Evolutionary conservation across 2,797 vertebrate genomes (phyloP), one percentile per base, ranked within the genome.

Genomic region (Aratinga solstitialis): DNA sequence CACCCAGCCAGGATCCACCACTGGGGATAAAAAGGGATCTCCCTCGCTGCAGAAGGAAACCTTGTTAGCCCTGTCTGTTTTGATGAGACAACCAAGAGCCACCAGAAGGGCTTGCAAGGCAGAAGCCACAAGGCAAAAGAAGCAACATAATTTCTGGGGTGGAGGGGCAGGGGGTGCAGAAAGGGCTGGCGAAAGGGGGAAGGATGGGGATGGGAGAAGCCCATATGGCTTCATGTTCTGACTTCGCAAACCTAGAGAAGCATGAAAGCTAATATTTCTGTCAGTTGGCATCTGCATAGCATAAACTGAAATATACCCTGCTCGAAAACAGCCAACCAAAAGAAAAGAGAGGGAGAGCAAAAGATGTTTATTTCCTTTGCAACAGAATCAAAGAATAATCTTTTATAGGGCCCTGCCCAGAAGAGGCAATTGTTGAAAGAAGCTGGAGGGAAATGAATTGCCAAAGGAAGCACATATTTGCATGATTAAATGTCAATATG

Each of bases 401-500:
- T 91, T 90, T 92, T 79, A 54, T 27, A 78, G 66, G 34, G 76
- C 27, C 24, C 61, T 29, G 47, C 54, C 76, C 89, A 90, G 82
- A 75, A 78, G 36, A 82, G 22, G 53, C 50, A 81, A 30, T 86
- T 69, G 85, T 56, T 81, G 83, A 77, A 88, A 76, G 51, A 86
- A 50, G 48, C 58, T 86, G 76, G 42, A 94, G 89, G 87, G 69
- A 96, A 96, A 94, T 86, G 43, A 87, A 73, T 93, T 96, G 84
- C 92, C 91, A 93, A 84, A 85, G 65, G 66, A 91, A 38, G 40
- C 2, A 2, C 75, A 38, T 84, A 51, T 88, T 86, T 84, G 63
- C 87, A 73, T 96, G 95, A 94, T 94, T 94, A 93, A 94, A 94
- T 86, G 83, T 90, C 95, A 96, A 63, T 90, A 81, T 93, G 80